These are phyloP conservation scores for Trilocha varians DNA, from an alignment of 2,888 invertebrate species.

Conservation along the genomic window DNA sequence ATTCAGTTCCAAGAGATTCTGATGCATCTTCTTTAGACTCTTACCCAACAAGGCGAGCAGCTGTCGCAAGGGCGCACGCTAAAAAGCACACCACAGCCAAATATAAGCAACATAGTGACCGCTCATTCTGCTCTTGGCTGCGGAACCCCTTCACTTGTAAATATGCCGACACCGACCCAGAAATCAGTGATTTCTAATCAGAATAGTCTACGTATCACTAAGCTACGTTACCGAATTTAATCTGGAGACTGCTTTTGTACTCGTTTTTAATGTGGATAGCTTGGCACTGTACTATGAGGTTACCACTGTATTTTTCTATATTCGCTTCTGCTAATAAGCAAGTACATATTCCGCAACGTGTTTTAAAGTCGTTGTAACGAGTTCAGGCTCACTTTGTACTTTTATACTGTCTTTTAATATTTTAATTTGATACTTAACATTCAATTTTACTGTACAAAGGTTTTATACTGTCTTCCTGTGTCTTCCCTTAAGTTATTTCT, in stretches of 20 bases:
- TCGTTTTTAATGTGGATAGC: slow-evolving; percentile 57
- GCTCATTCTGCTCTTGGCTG: slow-evolving; percentile 83
- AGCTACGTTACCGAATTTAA: slow-evolving; percentile 74
- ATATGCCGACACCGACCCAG: slow-evolving; percentile 81
- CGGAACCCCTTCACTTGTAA: slow-evolving; percentile 84
- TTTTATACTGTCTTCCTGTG: background rate
- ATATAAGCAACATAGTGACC: slow-evolving; percentile 80
- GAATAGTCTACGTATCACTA: slow-evolving; percentile 52
- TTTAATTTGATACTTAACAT: slow-evolving; percentile 2
- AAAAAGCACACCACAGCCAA: slow-evolving; percentile 74
- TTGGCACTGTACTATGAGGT: slow-evolving; percentile 57
- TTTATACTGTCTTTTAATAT: slow-evolving; percentile 48
- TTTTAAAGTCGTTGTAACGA: slow-evolving; percentile 28
- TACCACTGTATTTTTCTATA: slow-evolving; percentile 70
- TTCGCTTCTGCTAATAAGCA: slow-evolving; percentile 48
- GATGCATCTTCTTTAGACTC: slow-evolving; percentile 92
- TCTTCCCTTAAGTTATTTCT: background rate
- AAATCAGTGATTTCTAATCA: slow-evolving; percentile 74
- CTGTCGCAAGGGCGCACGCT: slow-evolving; percentile 62
- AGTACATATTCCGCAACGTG: slow-evolving; percentile 50
- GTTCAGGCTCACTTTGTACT: slow-evolving; percentile 63
- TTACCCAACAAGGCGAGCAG: slow-evolving; percentile 63
- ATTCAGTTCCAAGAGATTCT: slow-evolving; percentile 90
- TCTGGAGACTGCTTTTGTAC: slow-evolving; percentile 75
- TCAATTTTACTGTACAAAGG: background rate